A percentile compares a stretch with the other conserved stretches of the same genome.
Evolutionary conservation across 2,888 invertebrate genomes (phyloP).

Genomic region (Drosophila gaucha): DNA sequence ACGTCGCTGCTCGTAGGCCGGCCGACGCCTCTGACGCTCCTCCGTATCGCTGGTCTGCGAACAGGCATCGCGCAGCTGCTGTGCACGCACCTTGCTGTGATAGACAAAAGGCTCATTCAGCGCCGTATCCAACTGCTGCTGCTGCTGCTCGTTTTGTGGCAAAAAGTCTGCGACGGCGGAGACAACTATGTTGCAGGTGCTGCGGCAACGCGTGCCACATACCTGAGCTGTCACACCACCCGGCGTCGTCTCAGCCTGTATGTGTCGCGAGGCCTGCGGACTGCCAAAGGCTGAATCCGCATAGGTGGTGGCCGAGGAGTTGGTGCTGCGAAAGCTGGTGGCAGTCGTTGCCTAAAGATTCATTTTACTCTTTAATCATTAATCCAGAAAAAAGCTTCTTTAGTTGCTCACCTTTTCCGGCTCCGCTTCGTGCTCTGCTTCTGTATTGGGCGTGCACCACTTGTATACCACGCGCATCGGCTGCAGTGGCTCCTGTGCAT

Average conservation of each 20-base stretch:
- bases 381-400: too few species aligned
- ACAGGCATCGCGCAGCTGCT: slow-evolving; percentile 84
- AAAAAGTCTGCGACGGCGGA: slow-evolving; percentile 85
- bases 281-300: slow-evolving; percentile 85
- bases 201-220: slow-evolving; percentile 86
- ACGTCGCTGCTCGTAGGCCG: slow-evolving; percentile 79
- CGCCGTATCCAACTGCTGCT: slow-evolving; percentile 52
- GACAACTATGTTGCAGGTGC: slow-evolving; percentile 89
- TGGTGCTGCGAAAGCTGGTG: slow-evolving; percentile 83
- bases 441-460: slow-evolving; percentile 85
- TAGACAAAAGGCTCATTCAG: slow-evolving; percentile 80
- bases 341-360: slow-evolving; percentile 39
- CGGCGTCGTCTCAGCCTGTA: slow-evolving; percentile 8
- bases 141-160: slow-evolving; percentile 40
- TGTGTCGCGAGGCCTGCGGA: slow-evolving; percentile 77
- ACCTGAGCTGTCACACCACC: slow-evolving; percentile 57
- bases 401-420: slow-evolving; percentile 58
- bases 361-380: not conserved
- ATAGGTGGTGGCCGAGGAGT: slow-evolving; percentile 83
- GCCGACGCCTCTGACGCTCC: slow-evolving; percentile 80
- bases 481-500: slow-evolving; percentile 80
- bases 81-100: slow-evolving; percentile 82
- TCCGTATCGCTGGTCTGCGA: slow-evolving; percentile 84
- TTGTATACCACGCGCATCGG: slow-evolving; percentile 84
- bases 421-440: slow-evolving; percentile 31